Percentiles rank a stretch among this genome's conserved stretches.
These are phyloP conservation scores for Beaufortia kweichowensis DNA, from an alignment of 2,113 vertebrate species.

Conservation along the genomic window DNA sequence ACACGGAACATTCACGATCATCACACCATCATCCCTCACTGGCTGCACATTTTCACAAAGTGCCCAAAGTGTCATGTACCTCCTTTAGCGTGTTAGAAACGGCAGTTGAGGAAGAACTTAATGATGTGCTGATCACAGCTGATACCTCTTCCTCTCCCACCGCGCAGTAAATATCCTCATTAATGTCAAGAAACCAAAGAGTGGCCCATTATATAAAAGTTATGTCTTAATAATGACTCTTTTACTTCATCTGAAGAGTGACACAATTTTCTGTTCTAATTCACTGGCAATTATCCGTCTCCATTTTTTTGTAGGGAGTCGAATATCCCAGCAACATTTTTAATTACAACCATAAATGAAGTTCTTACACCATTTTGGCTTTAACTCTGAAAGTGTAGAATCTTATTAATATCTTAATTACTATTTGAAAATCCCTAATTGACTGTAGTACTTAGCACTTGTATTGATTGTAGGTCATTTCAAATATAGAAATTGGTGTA, in stretches of 20 bases:
- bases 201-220: conserved; percentile 58
- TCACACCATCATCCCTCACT: conserved; percentile 62
- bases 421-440: conserved; percentile 70
- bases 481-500: conserved; percentile 68
- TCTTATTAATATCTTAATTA: conserved; percentile 75
- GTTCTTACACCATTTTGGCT: conserved; percentile 53
- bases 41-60: conserved; percentile 65
- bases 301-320: conserved; percentile 43
- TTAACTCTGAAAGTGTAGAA: conserved; percentile 72
- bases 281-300: conserved; percentile 53
- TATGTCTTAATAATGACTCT: conserved; percentile 55
- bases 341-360: conserved; percentile 64
- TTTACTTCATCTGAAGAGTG: conserved; percentile 55
- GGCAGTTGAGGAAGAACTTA: conserved; percentile 57
- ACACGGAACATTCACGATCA: conserved; percentile 54
- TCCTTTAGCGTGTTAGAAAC: conserved; percentile 56
- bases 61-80: conserved; percentile 66
- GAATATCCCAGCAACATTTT: conserved; percentile 57
- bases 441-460: conserved; percentile 71
- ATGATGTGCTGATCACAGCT: conserved; percentile 61
- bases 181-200: conserved; percentile 57
- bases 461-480: conserved; percentile 65
- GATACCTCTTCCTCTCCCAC: conserved; percentile 56
- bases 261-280: conserved; percentile 62
- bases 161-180: conserved; percentile 59